Conservation (phyloP, 2,888 invertebrate genomes). For the Drosophila borealis region DNA sequence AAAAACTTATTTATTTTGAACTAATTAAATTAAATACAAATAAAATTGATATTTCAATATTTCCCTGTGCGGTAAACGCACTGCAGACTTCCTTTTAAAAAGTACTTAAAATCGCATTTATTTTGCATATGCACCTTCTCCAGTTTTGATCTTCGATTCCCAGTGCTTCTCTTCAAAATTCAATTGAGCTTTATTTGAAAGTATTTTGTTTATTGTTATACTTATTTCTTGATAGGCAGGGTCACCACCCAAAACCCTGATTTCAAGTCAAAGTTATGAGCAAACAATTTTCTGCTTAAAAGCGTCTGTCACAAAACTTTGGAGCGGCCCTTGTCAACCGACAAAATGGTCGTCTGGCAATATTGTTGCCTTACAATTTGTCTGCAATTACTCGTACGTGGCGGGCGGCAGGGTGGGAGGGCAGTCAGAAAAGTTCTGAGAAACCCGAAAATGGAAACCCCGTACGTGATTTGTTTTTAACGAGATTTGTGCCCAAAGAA, state of each 20-base stretch:
- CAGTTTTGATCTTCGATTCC: not conserved
- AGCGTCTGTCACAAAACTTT: constrained; percentile 79
- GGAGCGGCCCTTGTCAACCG: constrained; percentile 62
- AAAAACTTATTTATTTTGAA: too few relatives aligned
- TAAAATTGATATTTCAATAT: too few relatives aligned
- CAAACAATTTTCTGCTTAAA: constrained; percentile 81
- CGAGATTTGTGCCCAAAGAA: constrained; percentile 56
- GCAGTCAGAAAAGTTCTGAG: constrained; percentile 53
- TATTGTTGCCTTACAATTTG: constrained; percentile 66
- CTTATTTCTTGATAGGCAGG: constrained; percentile 27
- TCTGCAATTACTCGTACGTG: constrained; percentile 60
- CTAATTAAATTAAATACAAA: too few relatives aligned
- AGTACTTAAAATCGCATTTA: too few relatives aligned
- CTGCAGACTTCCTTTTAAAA: too few relatives aligned
- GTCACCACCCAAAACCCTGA: constrained; percentile 5
- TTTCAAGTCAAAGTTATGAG: constrained; percentile 69
- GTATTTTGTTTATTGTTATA: constrained; percentile 8
- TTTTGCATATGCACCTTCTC: too few relatives aligned
- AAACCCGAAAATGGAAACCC: constrained; percentile 21
- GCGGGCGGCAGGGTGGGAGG: not conserved
- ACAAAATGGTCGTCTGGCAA: constrained; percentile 44
- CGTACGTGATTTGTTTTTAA: constrained; percentile 78
- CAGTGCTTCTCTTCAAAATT: not conserved
- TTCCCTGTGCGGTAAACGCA: too few relatives aligned
- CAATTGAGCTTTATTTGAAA: constrained; percentile 3